Evolutionary conservation across 1,140 invertebrate species (phyloP), one percentile per base, ranked within the genome.

Genomic region (Euschistus heros): DNA sequence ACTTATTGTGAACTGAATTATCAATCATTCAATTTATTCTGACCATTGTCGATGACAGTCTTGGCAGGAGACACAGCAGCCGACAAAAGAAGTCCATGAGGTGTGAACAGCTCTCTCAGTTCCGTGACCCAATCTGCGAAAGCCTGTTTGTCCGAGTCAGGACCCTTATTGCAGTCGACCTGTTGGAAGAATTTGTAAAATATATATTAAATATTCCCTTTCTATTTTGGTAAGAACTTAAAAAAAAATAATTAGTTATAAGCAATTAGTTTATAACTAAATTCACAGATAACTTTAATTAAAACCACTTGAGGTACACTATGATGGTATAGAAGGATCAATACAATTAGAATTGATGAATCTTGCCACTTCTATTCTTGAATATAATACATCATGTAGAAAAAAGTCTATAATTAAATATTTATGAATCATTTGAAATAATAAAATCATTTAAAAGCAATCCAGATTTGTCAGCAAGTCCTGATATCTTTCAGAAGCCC

Each of bases 21-120:
- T 22, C 4, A 6, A 59, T 59, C 15, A 33, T 27, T 22, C 2
- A 27, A 27, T 27, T 59, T 24, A 22, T 18, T 18, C 7, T 57
- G 37, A 71, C 70, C 72, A 24, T 70, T 71, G 68, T 79, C 78
- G 7, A 80, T 75, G 6, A 79, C 77, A 54, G 79, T 82, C 77
- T 90, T 91, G 70, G 86, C 90, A 1, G 87, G 89, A 0, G 90
- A 92, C 0, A 93, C 90, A 2, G 90, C 90, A 2, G 90, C 83
- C 5, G 89, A 89, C 1, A 94, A 74, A 0, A 92, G 74, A 24
- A 89, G 76, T 1, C 84, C 84, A 68, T 82, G 81, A 0, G 86
- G 83, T 64, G 78, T 80, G 72, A 92, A 91, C n/a, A 82, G 83
- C 0, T 71, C 75, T 10, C 82, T 83, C 2, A 92, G 71, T 74